Evolutionary conservation across 2,797 vertebrate genomes (phyloP).

Genomic region (Cebuella pygmaea): DNA sequence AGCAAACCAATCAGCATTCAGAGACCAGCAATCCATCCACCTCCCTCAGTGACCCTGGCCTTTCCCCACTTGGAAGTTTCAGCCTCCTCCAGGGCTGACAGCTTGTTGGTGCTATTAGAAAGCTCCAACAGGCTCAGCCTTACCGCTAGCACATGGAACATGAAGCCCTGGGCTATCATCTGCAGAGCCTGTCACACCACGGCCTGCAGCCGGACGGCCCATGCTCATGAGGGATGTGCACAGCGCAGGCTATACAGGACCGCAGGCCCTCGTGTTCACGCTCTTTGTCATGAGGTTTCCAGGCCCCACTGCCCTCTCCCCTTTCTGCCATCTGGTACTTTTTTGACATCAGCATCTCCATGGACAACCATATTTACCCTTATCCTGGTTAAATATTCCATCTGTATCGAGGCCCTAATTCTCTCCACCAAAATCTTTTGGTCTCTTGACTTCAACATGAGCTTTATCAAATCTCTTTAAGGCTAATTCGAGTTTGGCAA

Average conservation of each 20-base stretch:
- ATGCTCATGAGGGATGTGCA: rapidly evolving
- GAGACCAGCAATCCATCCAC: background rate
- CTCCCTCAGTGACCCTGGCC: background rate
- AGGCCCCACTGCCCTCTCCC: background rate
- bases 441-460: background rate
- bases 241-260: background rate
- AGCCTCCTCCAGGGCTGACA: background rate
- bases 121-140: background rate
- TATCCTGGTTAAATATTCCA: background rate
- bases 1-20: background rate
- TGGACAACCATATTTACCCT: background rate
- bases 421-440: background rate
- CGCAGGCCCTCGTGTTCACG: background rate
- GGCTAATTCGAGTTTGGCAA: background rate
- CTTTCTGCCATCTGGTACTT: background rate
- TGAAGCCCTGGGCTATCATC: background rate
- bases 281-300: background rate
- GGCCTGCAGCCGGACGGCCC: background rate
- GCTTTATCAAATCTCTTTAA: background rate
- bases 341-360: background rate
- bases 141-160: background rate
- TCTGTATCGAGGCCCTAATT: background rate
- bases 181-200: background rate
- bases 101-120: background rate
- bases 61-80: background rate